phyloP scores from a whole-genome alignment of 2,113 vertebrate genomes.

The Bos indicus region DNA sequence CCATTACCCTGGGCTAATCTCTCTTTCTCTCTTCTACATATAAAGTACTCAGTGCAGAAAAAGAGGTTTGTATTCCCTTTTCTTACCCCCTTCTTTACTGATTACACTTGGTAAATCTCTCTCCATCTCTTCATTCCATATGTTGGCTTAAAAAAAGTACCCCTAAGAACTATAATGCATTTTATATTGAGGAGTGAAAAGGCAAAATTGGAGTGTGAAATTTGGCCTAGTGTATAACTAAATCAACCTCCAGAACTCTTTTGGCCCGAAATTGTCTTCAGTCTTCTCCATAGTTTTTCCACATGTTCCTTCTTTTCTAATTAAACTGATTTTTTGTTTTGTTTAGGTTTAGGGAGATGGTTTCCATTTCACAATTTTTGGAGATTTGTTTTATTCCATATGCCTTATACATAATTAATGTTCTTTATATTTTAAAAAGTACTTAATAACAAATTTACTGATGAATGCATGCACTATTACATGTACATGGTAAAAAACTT shows the following conservation, averaged over 20 bases:
- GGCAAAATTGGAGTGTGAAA: not conserved
- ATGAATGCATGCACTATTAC: not conserved
- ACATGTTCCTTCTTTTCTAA: not conserved
- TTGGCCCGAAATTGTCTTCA: not conserved
- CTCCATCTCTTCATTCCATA: not conserved
- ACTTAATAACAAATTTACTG: not conserved
- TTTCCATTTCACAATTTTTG: slow-evolving; percentile 16
- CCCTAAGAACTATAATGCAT: not conserved
- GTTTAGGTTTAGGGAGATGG: not conserved
- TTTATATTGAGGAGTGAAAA: not conserved
- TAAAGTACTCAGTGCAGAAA: not conserved
- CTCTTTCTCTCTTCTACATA: not conserved
- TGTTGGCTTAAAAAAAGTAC: slow-evolving; percentile 11
- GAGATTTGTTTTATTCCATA: not conserved
- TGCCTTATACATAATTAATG: not conserved
- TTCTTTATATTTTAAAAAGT: not conserved
- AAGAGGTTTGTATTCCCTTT: not conserved
- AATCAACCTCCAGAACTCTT: not conserved
- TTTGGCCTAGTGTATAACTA: slow-evolving; percentile 2
- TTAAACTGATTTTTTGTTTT: not conserved
- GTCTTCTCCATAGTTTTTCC: not conserved
- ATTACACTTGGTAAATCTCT: not conserved
- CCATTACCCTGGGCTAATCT: not conserved
- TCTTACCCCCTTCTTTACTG: not conserved
- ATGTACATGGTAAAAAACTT: slow-evolving; percentile 1